phyloP scores from a whole-genome alignment of 64 coral and sea anemone genomes.

The Pocillopora verrucosa region DNA sequence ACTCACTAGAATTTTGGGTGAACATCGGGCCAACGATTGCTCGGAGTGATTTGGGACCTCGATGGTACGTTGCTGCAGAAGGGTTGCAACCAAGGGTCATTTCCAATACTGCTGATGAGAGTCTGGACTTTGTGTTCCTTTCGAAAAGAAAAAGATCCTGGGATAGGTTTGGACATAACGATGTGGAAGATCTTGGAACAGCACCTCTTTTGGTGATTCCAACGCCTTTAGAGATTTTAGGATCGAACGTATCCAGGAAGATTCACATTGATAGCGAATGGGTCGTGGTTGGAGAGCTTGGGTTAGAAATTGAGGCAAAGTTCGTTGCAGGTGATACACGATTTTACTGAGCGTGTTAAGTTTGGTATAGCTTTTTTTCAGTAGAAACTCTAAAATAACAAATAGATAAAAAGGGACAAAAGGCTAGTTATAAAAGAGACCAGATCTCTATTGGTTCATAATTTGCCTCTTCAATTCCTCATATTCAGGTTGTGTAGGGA shows the following conservation, averaged over 20 bases:
- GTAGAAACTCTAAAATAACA: no score
- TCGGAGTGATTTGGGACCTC: slow-evolving; percentile 23
- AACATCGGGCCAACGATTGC: not conserved
- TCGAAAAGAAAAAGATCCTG: slow-evolving; percentile 7
- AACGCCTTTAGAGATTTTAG: not conserved
- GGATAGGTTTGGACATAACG: slow-evolving; percentile 18
- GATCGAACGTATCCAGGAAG: not conserved
- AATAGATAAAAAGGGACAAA: no score
- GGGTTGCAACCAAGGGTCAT: slow-evolving; percentile 38
- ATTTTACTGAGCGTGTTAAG: not conserved
- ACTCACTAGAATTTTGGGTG: slow-evolving; percentile 35
- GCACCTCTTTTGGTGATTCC: slow-evolving; percentile 11
- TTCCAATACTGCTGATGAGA: slow-evolving; percentile 55
- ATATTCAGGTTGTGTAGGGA: no score
- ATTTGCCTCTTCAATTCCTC: no score
- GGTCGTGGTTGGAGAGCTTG: slow-evolving; percentile 4
- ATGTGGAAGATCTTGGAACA: not conserved
- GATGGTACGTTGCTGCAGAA: slow-evolving; percentile 61
- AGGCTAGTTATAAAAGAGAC: no score
- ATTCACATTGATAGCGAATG: not conserved
- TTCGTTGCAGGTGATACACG: slow-evolving; percentile 30
- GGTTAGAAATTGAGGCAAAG: slow-evolving; percentile 1
- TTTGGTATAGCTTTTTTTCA: no score
- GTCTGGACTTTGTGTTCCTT: slow-evolving; percentile 41
- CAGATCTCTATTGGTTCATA: no score